Evolutionary conservation across 2,113 vertebrate genomes (phyloP).

Genomic region (Hipposideros armiger): DNA sequence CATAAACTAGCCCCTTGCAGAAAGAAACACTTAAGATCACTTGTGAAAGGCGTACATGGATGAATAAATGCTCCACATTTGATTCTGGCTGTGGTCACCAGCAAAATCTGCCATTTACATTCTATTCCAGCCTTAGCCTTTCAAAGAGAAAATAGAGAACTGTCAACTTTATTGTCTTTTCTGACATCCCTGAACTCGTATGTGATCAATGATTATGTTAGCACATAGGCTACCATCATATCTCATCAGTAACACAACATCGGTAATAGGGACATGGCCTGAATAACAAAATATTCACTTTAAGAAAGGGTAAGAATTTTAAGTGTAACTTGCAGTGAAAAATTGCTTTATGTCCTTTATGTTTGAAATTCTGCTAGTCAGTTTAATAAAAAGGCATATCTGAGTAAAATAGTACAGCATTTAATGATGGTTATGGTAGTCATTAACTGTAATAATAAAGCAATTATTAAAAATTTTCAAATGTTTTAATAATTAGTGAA

Average conservation of each 20-base stretch:
- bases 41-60: not conserved
- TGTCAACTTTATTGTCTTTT: not conserved
- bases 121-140: not conserved
- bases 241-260: not conserved
- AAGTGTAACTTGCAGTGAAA: not conserved
- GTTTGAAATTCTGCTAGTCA: slow-evolving; percentile 29
- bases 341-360: not conserved
- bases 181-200: not conserved
- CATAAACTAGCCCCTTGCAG: not conserved
- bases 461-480: not conserved
- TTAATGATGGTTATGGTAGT: not conserved
- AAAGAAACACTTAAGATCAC: not conserved
- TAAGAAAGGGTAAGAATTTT: not conserved
- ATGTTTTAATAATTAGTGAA: not conserved
- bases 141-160: not conserved
- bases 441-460: not conserved
- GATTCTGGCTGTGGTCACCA: not conserved
- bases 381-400: not conserved
- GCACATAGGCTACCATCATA: not conserved
- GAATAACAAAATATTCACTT: not conserved
- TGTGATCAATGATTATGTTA: not conserved
- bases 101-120: not conserved
- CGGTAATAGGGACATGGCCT: not conserved
- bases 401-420: not conserved
- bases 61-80: not conserved